phyloP scores from a whole-genome alignment of 2,113 vertebrate genomes.

The Polypterus bichir region DNA sequence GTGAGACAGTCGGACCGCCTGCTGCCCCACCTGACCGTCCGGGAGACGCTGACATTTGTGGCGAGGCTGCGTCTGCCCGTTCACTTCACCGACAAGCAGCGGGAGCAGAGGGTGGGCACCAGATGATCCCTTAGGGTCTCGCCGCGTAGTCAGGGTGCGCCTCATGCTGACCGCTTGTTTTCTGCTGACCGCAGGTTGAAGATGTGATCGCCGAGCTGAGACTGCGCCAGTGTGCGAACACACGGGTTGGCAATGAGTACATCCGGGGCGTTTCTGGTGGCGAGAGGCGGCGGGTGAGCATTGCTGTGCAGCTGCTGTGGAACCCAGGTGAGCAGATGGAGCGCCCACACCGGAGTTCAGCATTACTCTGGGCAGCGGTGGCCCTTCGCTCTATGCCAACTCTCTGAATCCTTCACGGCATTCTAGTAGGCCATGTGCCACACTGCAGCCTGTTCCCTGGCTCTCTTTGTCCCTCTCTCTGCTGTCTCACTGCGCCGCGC shows the following conservation, averaged over 20 bases:
- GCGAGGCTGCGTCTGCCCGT: conserved; percentile 79
- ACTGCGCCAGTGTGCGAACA: conserved; percentile 80
- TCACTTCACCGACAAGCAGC: conserved; percentile 69
- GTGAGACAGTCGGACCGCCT: conserved; percentile 83
- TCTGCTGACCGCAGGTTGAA: conserved; percentile 58
- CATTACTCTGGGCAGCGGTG: too few species aligned
- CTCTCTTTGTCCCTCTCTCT: too few species aligned
- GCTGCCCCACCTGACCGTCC: conserved; percentile 80
- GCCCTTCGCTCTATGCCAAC: too few species aligned
- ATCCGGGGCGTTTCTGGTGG: conserved; percentile 79
- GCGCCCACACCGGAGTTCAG: background rate
- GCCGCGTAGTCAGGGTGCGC: too few species aligned
- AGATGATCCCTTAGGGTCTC: too few species aligned
- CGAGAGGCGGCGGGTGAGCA: conserved; percentile 82
- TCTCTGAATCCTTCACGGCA: too few species aligned
- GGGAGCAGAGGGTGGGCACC: conserved; percentile 69
- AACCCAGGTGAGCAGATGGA: conserved; percentile 70
- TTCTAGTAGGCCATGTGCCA: too few species aligned
- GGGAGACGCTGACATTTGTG: conserved; percentile 75
- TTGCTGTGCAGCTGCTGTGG: conserved; percentile 88
- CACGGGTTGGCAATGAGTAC: conserved; percentile 70
- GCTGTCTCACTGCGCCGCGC: too few species aligned
- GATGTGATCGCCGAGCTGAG: conserved; percentile 87
- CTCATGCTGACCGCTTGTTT: background rate
- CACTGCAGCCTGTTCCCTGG: too few species aligned